Evolutionary conservation across 2,113 vertebrate species (phyloP), one percentile per base, ranked within the genome.

Genomic region (Vulpes vulpes): DNA sequence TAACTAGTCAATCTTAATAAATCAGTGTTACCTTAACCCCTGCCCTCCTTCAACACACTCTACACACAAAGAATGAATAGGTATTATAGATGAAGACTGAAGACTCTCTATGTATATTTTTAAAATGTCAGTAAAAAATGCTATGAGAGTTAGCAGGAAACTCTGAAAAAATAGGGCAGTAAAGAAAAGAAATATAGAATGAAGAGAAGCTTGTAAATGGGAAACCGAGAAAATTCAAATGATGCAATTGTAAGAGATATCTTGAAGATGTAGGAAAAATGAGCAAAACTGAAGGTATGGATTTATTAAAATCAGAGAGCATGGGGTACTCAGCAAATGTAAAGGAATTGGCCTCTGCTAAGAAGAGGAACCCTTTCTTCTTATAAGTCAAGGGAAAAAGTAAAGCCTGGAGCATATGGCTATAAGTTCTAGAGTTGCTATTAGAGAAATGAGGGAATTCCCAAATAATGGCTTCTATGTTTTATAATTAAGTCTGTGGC

Each of bases 381-480:
- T 49, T 16, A 79, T 95, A 86, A 25, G 15, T 8, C 71, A 12
- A 53, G 12, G 22, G 27, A 7, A 38, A 53, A 92, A 59, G 49
- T n/a, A 64, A 94, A 89, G 7, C 60, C 2, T 19, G 11, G 2
- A 4, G 15, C 20, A 86, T 73, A 60, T 38, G 73, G 8, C 10
- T 86, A 5, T 79, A 55, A 49, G 11, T 82, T 89, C 25, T 51
- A 97, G 53, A 32, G 2, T n/a, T 74, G 1, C 57, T 80, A 12
- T 80, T 16, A 5, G 11, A 88, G 32, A 89, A 30, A 89, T 25
- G 35, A 89, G 11, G 3, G 73, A 55, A 17, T 32, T 79, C 14
- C 43, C 51, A 89, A 73, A 20, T 71, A 22, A 92, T 78, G 27
- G 3, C 10, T 86, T 96, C 30, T 89, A 85, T 69, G 92, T 95